phyloP scores from a whole-genome alignment of 1,140 invertebrate species.

The Drosophila sucinea region DNA sequence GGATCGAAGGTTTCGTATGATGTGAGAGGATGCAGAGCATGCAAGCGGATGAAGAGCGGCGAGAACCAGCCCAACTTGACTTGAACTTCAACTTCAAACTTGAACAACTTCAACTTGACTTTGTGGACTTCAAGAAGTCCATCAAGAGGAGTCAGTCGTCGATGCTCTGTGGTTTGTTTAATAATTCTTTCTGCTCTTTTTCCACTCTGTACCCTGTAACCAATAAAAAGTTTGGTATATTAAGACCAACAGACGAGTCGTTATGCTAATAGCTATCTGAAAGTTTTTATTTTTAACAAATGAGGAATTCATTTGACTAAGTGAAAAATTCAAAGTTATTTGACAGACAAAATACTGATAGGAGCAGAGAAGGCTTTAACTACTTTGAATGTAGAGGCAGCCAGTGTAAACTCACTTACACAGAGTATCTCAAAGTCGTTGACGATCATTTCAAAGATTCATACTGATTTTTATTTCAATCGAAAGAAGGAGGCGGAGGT shows the following conservation, averaged over 20 bases:
- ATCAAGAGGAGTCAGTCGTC: conserved; percentile 61
- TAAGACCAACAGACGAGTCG: no score
- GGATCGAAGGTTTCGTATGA: conserved; percentile 40
- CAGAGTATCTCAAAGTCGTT: neutral
- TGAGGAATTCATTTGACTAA: no score
- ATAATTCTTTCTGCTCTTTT: conserved; percentile 70
- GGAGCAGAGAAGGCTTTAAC: no score
- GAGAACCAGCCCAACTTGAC: conserved; percentile 25
- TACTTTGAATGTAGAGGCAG: no score
- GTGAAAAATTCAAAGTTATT: no score
- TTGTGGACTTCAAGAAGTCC: conserved; percentile 72
- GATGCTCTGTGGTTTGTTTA: conserved; percentile 76
- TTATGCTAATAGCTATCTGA: no score
- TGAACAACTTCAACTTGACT: conserved; percentile 76
- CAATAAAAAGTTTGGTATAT: neutral
- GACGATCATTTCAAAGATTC: neutral
- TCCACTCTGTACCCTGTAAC: neutral
- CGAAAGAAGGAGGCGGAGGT: conserved; percentile 10
- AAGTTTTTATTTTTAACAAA: no score
- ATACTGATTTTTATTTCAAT: conserved; percentile 5
- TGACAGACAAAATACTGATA: no score
- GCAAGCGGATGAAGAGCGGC: conserved; percentile 38
- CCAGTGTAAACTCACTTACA: neutral
- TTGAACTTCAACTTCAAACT: conserved; percentile 67
- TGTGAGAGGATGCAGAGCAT: conserved; percentile 45